Percentiles rank a stretch among this genome's conserved stretches.
These are phyloP conservation scores for Dicranocentrus wangi DNA, from an alignment of 2,888 invertebrate genomes.

Conservation along the genomic window DNA sequence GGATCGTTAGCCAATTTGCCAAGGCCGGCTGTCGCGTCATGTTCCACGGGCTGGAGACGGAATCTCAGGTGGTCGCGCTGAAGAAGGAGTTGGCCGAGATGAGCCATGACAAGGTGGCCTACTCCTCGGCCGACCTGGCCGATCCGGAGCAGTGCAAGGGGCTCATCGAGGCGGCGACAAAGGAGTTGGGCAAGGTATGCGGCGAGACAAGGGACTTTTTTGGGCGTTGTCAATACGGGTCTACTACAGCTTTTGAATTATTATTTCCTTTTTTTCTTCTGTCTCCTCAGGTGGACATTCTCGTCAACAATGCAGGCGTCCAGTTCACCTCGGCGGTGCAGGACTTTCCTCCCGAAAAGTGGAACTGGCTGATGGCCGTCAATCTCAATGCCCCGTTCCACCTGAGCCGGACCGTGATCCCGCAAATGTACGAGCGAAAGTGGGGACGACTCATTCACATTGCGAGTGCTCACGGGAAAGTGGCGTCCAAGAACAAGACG, in stretches of 20 bases:
- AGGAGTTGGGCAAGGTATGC: conserved; percentile 71
- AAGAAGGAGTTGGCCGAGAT: conserved; percentile 28
- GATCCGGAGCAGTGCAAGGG: conserved; percentile 41
- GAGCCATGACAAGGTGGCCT: conserved; percentile 36
- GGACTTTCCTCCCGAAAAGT: conserved; percentile 73
- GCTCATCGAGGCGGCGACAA: conserved; percentile 47
- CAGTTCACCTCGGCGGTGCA: conserved; percentile 55
- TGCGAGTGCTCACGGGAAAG: conserved; percentile 73
- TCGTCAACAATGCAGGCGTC: conserved; percentile 74
- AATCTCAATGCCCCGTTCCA: conserved; percentile 72
- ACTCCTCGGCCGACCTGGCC: conserved; percentile 46
- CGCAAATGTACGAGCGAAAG: conserved; percentile 69
- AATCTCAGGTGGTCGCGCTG: conserved; percentile 37
- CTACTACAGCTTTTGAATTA: too few species aligned
- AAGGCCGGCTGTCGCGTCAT: conserved; percentile 57
- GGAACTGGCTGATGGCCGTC: conserved; percentile 73
- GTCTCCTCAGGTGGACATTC: conserved; percentile 73
- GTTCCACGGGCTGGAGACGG: conserved; percentile 62
- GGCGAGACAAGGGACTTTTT: too few species aligned
- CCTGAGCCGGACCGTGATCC: conserved; percentile 70
- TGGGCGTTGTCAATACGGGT: too few species aligned
- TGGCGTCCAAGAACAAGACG: conserved; percentile 73
- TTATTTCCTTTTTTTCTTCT: too few species aligned
- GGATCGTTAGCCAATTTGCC: conserved; percentile 60
- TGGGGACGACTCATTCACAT: conserved; percentile 74